These are phyloP conservation scores for Pangasius krempfi DNA, from an alignment of 2,797 vertebrate species.

Conservation along the genomic window DNA sequence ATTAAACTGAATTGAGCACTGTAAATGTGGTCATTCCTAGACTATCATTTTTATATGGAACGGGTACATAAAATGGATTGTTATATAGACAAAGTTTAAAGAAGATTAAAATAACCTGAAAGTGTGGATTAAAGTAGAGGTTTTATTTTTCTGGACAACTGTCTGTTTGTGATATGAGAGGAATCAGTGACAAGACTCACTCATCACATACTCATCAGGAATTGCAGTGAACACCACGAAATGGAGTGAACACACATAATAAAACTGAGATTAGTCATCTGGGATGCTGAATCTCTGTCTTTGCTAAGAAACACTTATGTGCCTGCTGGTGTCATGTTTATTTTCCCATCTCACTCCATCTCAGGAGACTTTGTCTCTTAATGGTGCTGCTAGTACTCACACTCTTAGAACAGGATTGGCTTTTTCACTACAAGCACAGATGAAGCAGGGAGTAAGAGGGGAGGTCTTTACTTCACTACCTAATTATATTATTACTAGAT, in stretches of 20 bases:
- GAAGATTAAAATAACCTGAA: not conserved
- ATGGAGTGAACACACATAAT: constrained; percentile 3
- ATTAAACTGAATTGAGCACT: not conserved
- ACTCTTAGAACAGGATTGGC: not conserved
- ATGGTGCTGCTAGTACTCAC: not conserved
- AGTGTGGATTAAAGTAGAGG: too few relatives aligned
- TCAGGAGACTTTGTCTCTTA: constrained; percentile 8
- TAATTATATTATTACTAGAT: not conserved
- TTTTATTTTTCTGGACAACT: constrained; percentile 1
- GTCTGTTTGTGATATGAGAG: constrained; percentile 6
- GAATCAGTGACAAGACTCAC: not conserved
- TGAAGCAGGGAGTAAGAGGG: too few relatives aligned
- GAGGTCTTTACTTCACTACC: not conserved
- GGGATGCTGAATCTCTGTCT: constrained; percentile 18
- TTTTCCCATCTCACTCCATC: constrained; percentile 20
- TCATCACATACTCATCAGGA: not conserved
- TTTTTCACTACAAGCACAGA: not conserved
- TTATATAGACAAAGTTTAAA: not conserved
- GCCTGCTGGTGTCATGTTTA: constrained; percentile 16
- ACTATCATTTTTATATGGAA: not conserved
- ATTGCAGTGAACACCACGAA: not conserved
- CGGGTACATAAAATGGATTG: not conserved
- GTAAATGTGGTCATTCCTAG: not conserved
- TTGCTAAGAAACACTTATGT: constrained; percentile 17
- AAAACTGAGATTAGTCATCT: not conserved